phyloP scores from a whole-genome alignment of 2,888 invertebrate species.

The Drosophila ezoana region DNA sequence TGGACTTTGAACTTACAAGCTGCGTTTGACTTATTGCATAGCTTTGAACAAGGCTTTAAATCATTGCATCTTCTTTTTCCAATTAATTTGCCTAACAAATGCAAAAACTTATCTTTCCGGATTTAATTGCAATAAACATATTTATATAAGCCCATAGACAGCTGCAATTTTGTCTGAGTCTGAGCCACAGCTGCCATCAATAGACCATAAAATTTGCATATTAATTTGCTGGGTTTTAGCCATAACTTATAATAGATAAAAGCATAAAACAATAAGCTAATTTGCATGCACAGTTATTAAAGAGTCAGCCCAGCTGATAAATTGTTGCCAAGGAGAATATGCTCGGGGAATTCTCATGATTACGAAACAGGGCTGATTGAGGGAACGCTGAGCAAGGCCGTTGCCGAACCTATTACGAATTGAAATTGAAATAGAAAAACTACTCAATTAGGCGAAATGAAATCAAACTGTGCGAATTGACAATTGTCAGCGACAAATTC shows the following conservation, averaged over 20 bases:
- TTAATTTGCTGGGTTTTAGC: slow-evolving; percentile 34
- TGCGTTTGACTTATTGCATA: slow-evolving; percentile 7
- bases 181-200: slow-evolving; percentile 45
- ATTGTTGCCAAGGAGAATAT: slow-evolving; percentile 32
- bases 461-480: slow-evolving; percentile 52
- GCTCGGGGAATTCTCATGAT: slow-evolving; percentile 53
- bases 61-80: background rate
- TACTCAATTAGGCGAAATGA: slow-evolving; percentile 70
- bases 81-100: slow-evolving; percentile 17
- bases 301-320: background rate
- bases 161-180: slow-evolving; percentile 38
- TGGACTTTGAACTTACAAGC: slow-evolving; percentile 9
- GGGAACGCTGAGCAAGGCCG: slow-evolving; percentile 38
- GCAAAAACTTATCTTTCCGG: slow-evolving; percentile 33
- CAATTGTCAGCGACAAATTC: slow-evolving; percentile 63
- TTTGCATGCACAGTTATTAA: slow-evolving; percentile 59
- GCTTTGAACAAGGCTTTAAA: slow-evolving; percentile 6
- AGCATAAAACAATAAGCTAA: slow-evolving; percentile 64
- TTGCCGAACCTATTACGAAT: slow-evolving; percentile 29
- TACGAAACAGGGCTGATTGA: slow-evolving; percentile 49
- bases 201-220: slow-evolving; percentile 63
- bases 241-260: slow-evolving; percentile 42
- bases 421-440: slow-evolving; percentile 54
- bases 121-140: slow-evolving; percentile 41
- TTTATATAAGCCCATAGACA: slow-evolving; percentile 34